Percentiles rank a stretch among this genome's conserved stretches.
phyloP scores from a whole-genome alignment of 1,140 invertebrate genomes.

The Sesamia nonagrioides region DNA sequence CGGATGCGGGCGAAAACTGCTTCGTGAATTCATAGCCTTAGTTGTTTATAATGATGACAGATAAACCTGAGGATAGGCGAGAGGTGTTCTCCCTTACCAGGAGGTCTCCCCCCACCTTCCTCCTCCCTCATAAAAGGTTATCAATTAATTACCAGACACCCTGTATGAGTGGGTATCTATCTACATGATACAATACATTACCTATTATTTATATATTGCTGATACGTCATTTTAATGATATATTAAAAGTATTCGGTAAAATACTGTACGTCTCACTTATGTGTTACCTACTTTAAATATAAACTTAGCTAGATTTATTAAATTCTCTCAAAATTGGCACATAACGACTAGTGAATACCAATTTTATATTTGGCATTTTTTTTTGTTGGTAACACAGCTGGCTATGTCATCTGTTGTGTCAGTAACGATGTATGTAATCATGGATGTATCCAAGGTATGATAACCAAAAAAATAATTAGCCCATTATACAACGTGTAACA shows the following conservation, averaged over 20 bases:
- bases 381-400: constrained; percentile 40
- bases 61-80: no score
- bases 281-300: constrained; percentile 54
- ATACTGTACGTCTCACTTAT: constrained; percentile 60
- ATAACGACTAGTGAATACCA: constrained; percentile 64
- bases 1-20: no score
- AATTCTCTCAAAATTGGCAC: constrained; percentile 83
- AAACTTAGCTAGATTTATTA: constrained; percentile 61
- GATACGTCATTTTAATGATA: constrained; percentile 55
- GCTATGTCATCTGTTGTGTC: constrained; percentile 34
- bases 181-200: constrained; percentile 45
- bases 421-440: no score
- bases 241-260: constrained; percentile 54
- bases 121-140: no score
- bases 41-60: no score
- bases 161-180: neutral
- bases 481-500: no score
- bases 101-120: no score
- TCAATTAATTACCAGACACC: no score
- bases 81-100: no score
- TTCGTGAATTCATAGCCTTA: no score
- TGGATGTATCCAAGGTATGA: no score
- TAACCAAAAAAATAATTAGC: no score
- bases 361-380: constrained; percentile 67
- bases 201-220: constrained; percentile 57